phyloP scores from a whole-genome alignment of 1,140 invertebrate genomes.

The Caerostris extrusa region DNA sequence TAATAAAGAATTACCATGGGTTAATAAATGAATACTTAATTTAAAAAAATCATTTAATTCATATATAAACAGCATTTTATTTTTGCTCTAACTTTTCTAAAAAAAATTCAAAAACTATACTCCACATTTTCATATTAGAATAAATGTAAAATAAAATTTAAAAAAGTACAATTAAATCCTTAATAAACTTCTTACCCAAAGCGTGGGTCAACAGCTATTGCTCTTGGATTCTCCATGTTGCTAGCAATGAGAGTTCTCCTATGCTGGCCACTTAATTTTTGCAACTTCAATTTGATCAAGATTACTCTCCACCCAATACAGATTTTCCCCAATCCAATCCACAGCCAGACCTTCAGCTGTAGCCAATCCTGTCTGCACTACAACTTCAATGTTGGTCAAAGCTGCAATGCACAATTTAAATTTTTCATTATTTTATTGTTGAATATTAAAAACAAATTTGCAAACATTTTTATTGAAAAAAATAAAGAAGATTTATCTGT shows the following conservation, averaged over 20 bases:
- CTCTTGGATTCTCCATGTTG: constrained; percentile 92
- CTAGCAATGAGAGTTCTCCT: constrained; percentile 91
- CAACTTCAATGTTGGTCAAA: constrained; percentile 89
- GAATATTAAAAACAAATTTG: no score
- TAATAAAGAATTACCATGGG: no score
- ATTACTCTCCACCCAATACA: constrained; percentile 92
- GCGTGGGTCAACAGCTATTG: constrained; percentile 92
- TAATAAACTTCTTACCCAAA: constrained; percentile 83
- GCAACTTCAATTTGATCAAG: constrained; percentile 95
- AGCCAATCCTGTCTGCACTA: constrained; percentile 91
- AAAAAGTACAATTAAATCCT: background rate
- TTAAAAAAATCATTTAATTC: no score
- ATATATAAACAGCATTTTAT: no score
- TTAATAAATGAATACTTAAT: no score
- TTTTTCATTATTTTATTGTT: background rate
- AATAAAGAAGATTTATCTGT: no score
- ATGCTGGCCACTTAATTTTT: constrained; percentile 89
- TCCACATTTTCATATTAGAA: no score
- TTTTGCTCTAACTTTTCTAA: no score
- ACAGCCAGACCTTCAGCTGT: constrained; percentile 93
- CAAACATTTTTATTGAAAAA: no score
- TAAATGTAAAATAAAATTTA: no score
- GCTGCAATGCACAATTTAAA: constrained; percentile 81
- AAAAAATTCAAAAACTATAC: no score
- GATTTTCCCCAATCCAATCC: constrained; percentile 91